Evolutionary conservation across 1,140 invertebrate species (phyloP).

Genomic region (Camponotus floridanus): DNA sequence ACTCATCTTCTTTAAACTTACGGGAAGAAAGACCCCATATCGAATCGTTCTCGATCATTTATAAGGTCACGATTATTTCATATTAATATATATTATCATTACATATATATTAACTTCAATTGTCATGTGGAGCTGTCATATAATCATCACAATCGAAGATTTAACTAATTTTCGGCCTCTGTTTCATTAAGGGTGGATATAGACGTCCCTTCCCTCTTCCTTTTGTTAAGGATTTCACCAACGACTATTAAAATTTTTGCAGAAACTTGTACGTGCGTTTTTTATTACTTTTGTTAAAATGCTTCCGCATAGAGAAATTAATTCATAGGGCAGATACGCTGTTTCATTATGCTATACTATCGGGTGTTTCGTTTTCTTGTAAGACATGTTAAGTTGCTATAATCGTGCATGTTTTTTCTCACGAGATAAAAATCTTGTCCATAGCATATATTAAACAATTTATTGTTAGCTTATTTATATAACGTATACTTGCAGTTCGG

Average conservation of each 20-base stretch:
- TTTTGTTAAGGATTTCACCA: constrained; percentile 84
- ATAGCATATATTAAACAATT: constrained; percentile 1
- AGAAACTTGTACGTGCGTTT: constrained; percentile 66
- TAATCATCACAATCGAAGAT: constrained; percentile 2
- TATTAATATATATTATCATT: constrained; percentile 4
- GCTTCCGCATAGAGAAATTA: constrained; percentile 16
- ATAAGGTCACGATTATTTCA: background rate
- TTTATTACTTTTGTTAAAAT: constrained; percentile 39
- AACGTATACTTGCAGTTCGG: background rate
- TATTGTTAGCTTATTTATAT: background rate
- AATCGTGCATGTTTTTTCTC: background rate
- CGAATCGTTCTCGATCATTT: background rate
- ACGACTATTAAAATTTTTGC: constrained; percentile 81
- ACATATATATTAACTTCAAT: constrained; percentile 9
- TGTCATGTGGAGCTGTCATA: background rate
- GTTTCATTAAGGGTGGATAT: constrained; percentile 83
- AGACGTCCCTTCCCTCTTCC: constrained; percentile 84
- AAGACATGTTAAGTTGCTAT: background rate
- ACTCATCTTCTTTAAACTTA: background rate
- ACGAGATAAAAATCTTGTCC: background rate
- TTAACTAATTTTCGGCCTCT: constrained; percentile 66
- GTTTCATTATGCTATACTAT: background rate
- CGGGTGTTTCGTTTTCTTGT: background rate
- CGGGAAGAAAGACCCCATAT: background rate
- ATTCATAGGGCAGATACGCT: constrained; percentile 16